Base-by-base conservation (phyloP, 92 coral and sea anemone species). In the Phenganax stokvisi region DNA sequence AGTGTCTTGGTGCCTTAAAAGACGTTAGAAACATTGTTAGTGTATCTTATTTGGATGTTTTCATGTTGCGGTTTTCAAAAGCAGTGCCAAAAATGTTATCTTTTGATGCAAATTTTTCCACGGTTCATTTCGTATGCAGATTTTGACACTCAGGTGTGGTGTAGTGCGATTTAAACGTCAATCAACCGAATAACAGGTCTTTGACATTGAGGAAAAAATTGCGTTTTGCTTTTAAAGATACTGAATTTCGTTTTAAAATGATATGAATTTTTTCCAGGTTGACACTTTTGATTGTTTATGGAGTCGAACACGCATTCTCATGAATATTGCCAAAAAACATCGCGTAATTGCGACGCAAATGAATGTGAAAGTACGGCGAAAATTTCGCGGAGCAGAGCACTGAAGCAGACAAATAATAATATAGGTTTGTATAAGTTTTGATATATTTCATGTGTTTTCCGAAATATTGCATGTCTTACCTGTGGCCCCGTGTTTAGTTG, bases 91-190 rank as follows among this genome's bases (percentile, higher is more conserved):
- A 30, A 37, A 68, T 37, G 73, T 68, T 68, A 30, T 68, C 44
- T 12, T 68, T 30, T 29, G 47, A 68, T 68, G 73, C 73, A 68
- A 68, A 68, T 68, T 37, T 3, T 3, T 29, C 80, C 71, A 76
- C 54, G 56, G 69, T 57, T 76, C 70, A 60, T 76, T 76, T 31
- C 53, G 16, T 76, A 76, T 76, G 81, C 81, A 76, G 70, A 76
- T 75, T 75, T 16, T 73, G 31, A 12, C 54, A 57, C 20, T 44
- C 69, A 76, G 81, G 81, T 69, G 81, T 37, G 81, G 81, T 59
- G 69, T 59, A 52, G 10, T 17, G 53, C 30, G 12, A 30, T 51
- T 76, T 76, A 15, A 76, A 25, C 10, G 9, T 20, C 81, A 76
- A 20, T 60, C 69, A 59, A 54, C 70, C 81, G 81, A 57, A 55